Percentiles rank a stretch among this genome's conserved stretches.
Conservation (phyloP, 2,888 invertebrate genomes). For the Aphrophora alni region DNA sequence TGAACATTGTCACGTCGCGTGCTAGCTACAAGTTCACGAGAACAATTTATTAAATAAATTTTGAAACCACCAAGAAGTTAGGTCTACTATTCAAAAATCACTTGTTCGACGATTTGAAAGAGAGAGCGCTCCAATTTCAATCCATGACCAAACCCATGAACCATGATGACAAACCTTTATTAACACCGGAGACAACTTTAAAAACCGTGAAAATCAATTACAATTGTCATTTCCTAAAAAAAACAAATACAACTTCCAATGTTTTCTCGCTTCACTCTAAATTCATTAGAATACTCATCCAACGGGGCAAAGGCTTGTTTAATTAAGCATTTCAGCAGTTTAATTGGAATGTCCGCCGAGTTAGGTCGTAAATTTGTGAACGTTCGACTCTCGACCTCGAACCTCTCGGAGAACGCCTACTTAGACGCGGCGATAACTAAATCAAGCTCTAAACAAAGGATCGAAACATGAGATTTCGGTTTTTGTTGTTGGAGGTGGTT, state of each 20-base stretch:
- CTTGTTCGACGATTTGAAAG: too few species aligned
- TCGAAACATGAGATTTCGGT: conserved; percentile 36
- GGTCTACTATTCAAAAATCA: too few species aligned
- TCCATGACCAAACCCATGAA: too few species aligned
- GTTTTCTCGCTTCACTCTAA: background rate
- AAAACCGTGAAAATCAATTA: background rate
- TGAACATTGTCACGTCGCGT: too few species aligned
- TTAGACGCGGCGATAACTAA: conserved; percentile 28
- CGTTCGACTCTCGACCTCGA: background rate
- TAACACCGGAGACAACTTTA: too few species aligned
- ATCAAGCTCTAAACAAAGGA: conserved; percentile 35
- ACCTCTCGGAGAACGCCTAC: conserved; percentile 21
- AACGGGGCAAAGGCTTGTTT: background rate
- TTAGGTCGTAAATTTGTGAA: background rate
- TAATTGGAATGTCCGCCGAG: background rate
- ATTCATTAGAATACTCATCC: background rate
- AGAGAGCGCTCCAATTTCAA: too few species aligned
- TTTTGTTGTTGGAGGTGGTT: conserved; percentile 9
- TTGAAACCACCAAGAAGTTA: too few species aligned
- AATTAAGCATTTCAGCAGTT: background rate
- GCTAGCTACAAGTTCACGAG: too few species aligned
- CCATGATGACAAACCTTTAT: too few species aligned
- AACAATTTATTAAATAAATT: too few species aligned
- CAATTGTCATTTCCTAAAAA: background rate
- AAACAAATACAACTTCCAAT: background rate